Evolutionary conservation across 2,797 vertebrate genomes (phyloP).

Genomic region (Tangara arthus): DNA sequence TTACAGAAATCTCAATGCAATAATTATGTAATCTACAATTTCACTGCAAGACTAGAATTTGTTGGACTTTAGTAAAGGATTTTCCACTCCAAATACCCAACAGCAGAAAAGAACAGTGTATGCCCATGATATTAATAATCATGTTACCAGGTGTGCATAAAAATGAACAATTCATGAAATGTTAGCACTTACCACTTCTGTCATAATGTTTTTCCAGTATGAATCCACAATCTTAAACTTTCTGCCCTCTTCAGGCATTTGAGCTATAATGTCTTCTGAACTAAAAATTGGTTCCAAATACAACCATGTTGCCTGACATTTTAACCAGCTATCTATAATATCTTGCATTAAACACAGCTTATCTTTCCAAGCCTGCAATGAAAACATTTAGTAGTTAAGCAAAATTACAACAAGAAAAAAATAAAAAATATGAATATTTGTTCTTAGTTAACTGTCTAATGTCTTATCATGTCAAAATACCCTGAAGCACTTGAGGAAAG

Average conservation of each 20-base stretch:
- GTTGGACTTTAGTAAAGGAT: background rate
- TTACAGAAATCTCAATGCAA: background rate
- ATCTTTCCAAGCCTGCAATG: slow-evolving; percentile 86
- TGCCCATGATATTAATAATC: background rate
- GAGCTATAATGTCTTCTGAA: slow-evolving; percentile 90
- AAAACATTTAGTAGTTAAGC: background rate
- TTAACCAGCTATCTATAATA: slow-evolving; percentile 87
- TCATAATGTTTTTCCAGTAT: slow-evolving; percentile 87
- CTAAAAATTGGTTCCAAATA: slow-evolving; percentile 95
- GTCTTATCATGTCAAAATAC: background rate
- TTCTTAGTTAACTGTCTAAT: background rate
- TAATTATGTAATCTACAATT: background rate
- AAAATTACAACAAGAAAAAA: background rate
- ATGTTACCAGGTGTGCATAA: background rate
- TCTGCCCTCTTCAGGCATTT: slow-evolving; percentile 92
- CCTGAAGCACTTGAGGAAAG: background rate
- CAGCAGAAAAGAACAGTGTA: background rate
- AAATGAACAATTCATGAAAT: background rate
- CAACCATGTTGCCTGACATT: slow-evolving; percentile 89
- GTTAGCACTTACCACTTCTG: slow-evolving; percentile 79
- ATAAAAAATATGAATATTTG: background rate
- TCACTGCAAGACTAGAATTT: background rate
- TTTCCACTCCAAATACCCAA: background rate
- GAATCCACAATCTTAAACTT: slow-evolving; percentile 85
- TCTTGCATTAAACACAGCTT: slow-evolving; percentile 88